Evolutionary conservation across 2,888 invertebrate genomes (phyloP), one percentile per base, ranked within the genome.

Genomic region (Osmoderma eremita): DNA sequence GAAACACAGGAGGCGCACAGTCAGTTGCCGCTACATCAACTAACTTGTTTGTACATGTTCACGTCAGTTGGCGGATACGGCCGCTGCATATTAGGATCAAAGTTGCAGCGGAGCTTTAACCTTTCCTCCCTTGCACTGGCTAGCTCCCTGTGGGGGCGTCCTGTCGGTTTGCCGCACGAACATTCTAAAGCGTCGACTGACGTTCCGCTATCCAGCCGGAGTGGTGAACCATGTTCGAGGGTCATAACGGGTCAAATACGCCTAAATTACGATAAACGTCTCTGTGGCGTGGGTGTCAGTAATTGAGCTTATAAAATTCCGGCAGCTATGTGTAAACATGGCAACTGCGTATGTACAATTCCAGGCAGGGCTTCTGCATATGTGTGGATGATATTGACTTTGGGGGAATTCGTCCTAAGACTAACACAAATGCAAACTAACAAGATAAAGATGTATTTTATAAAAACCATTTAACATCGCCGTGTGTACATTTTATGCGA

Each of bases 221-320:
- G 70, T 71, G 69, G 71, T 63, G 65, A 70, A 70, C 67, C 69
- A 53, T 67, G 68, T 68, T 62, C 50, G 42, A 48, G 58, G 64
- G 62, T 63, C 62, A 63, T 36, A 49, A 49, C 62, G 36, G 62
- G 49, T 63, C 48, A 63, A 63, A 30, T 63, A 30, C 62, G 17
- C 36, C 17, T 12, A 63, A 63, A 63, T 36, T 49, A 15, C 45
- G 15, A 8, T 45, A 45, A 15, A 45, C 8, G 45, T 45, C 8
- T 8, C n/a, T 42, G n/a, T n/a, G 13, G 42, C 1, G 6, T 42
- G 15, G 2, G 42, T 42, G 13, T 12, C 6, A 10, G n/a, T 13
- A 41, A n/a, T 13, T 41, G 41, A 41, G n/a, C 12, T 41, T 30
- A 30, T 6, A 2, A 8, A 30, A 30, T 8, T 30, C 5, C 10